These are phyloP conservation scores for Eulemur macaco DNA, from an alignment of 2,113 vertebrate species.

Conservation along the genomic window DNA sequence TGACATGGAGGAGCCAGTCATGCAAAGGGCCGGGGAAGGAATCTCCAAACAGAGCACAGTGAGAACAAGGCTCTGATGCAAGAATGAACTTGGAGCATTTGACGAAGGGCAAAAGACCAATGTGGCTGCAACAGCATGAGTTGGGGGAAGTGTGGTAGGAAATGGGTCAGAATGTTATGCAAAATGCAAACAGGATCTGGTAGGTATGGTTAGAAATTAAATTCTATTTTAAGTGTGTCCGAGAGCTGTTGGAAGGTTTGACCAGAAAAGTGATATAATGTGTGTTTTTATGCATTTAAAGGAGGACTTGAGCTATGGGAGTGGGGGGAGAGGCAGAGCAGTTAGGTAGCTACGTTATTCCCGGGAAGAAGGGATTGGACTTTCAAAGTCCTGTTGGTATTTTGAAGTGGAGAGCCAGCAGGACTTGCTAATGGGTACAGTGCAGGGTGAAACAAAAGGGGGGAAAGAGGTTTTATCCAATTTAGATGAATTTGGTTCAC, in stretches of 20 bases:
- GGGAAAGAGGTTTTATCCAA: neutral
- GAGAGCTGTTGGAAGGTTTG: neutral
- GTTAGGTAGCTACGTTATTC: neutral
- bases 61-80: neutral
- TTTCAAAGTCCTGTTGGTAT: neutral
- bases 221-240: neutral
- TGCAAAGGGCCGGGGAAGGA: neutral
- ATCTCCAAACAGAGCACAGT: neutral
- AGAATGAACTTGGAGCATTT: neutral
- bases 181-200: neutral
- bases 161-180: neutral
- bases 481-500: slow-evolving; percentile 34
- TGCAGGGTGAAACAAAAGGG: neutral
- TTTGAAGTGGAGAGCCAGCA: neutral
- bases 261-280: neutral
- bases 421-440: neutral
- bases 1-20: neutral
- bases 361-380: neutral
- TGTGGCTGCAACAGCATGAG: neutral
- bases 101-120: neutral
- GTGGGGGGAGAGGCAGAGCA: neutral
- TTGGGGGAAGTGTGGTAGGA: neutral
- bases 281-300: neutral
- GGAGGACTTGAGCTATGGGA: neutral
- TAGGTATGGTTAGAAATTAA: neutral